Percentiles rank a stretch among this genome's conserved stretches.
Conservation (phyloP, 2,113 vertebrate genomes). For the Rhadina sibilatrix region DNA sequence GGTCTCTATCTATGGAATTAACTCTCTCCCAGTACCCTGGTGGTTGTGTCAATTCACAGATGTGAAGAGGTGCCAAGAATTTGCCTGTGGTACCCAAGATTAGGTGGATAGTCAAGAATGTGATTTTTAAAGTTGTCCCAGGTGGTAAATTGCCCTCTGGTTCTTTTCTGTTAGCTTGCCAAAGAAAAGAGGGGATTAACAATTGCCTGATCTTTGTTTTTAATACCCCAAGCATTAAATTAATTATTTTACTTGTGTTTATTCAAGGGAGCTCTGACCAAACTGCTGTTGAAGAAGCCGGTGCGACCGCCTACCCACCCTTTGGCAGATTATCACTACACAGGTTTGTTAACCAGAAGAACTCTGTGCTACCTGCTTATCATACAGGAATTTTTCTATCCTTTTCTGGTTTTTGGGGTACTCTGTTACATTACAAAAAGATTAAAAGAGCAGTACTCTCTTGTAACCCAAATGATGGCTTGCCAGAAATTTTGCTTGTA, state of each 20-base stretch:
- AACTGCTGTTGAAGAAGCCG: slow-evolving; percentile 85
- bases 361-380: neutral
- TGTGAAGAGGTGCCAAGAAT: neutral
- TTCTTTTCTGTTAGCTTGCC: neutral
- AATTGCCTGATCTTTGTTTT: neutral
- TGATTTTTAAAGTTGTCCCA: neutral
- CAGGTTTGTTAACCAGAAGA: slow-evolving; percentile 75
- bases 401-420: neutral
- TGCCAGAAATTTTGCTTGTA: neutral
- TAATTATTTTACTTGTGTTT: neutral
- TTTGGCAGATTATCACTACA: slow-evolving; percentile 92
- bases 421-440: neutral
- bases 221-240: neutral
- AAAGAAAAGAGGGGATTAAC: neutral
- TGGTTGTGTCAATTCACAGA: neutral
- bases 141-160: neutral
- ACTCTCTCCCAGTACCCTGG: neutral
- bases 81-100: neutral
- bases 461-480: neutral
- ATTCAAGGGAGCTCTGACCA: slow-evolving; percentile 84
- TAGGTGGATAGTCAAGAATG: neutral
- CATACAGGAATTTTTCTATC: neutral
- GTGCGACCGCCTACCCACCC: slow-evolving; percentile 78
- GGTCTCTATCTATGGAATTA: neutral
- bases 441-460: neutral